A percentile compares a stretch with the other conserved stretches of the same genome.
These are phyloP conservation scores for Drosophila simulans DNA, from an alignment of 1,140 invertebrate genomes.

Conservation along the genomic window DNA sequence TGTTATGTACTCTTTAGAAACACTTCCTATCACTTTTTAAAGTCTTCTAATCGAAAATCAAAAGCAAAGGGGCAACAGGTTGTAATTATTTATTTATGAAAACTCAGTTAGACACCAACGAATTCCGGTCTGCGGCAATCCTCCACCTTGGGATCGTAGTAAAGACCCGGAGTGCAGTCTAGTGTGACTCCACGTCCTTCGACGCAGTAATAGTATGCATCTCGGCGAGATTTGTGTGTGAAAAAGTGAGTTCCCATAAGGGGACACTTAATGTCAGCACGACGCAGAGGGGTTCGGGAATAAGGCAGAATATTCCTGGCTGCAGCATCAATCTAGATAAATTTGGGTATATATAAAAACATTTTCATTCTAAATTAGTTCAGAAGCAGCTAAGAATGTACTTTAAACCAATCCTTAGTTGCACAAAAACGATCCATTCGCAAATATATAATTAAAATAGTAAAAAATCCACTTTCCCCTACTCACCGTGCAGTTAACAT, in stretches of 20 bases:
- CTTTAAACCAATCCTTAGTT: no score
- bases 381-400: no score
- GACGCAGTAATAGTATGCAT: slow-evolving; percentile 74
- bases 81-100: not conserved
- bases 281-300: slow-evolving; percentile 60
- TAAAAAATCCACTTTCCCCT: not conserved
- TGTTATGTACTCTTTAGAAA: not conserved
- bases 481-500: slow-evolving; percentile 58
- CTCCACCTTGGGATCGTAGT: slow-evolving; percentile 53
- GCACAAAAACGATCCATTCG: no score
- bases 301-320: slow-evolving; percentile 64
- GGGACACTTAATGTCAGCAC: slow-evolving; percentile 72
- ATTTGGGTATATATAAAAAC: no score
- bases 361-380: no score
- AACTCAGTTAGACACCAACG: slow-evolving; percentile 15
- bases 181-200: slow-evolving; percentile 67
- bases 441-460: no score
- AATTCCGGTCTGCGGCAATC: slow-evolving; percentile 62
- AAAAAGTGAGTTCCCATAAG: slow-evolving; percentile 53
- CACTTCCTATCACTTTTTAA: not conserved
- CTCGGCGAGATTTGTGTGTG: slow-evolving; percentile 54
- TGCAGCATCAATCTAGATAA: slow-evolving; percentile 34
- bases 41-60: not conserved
- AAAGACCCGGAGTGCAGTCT: slow-evolving; percentile 75
- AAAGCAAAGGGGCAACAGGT: not conserved